Evolutionary conservation across 2,888 invertebrate species (phyloP), one percentile per base, ranked within the genome.

Genomic region (Dryobotodes eremita): DNA sequence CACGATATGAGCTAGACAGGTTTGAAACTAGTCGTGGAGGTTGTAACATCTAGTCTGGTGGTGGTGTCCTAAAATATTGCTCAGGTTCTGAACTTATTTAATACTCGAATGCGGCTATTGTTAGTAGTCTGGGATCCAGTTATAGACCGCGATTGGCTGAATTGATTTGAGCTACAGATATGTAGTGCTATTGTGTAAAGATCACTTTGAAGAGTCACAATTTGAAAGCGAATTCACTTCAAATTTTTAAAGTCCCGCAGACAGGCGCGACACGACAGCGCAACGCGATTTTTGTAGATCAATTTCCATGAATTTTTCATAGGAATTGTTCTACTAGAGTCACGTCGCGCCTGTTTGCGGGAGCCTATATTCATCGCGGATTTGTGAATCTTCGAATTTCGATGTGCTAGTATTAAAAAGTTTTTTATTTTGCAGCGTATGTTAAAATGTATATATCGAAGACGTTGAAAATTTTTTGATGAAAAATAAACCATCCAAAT

Each of bases 31-130:
- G 15, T 53, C 20, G n/a, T 31, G 36, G n/a, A 68, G 55, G 10
- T n/a, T 57, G n/a, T 48, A 31, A 50, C 26, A 50, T 50, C 2
- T 20, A 31, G 31, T 15, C 55, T 20, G 26, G 61, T 4, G 11
- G 8, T 48, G 26, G 61, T 48, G 55, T 62, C 55, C 68, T 68
- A 68, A 75, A 81, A 75, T 81, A 57, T 20, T 50, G 15, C 31
- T 48, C 23, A 15, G 15, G 55, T 48, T 50, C 1, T 57, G 1
- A n/a, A 50, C 1, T 13, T 31, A n/a, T 31, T 68, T 31, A 75
- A 42, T 75, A 75, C 75, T 81, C 2, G 20, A 75, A n/a, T 31
- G 31, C 0, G 15, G 42, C 48, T 57, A 11, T n/a, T 75, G 50
- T 20, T 57, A 15, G 66, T 0, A 48, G 46, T 48, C 15, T 61